Evolutionary conservation across 23 tunicate species (phyloP), one percentile per base, ranked within the genome.

Genomic region (Halocynthia aurantium): DNA sequence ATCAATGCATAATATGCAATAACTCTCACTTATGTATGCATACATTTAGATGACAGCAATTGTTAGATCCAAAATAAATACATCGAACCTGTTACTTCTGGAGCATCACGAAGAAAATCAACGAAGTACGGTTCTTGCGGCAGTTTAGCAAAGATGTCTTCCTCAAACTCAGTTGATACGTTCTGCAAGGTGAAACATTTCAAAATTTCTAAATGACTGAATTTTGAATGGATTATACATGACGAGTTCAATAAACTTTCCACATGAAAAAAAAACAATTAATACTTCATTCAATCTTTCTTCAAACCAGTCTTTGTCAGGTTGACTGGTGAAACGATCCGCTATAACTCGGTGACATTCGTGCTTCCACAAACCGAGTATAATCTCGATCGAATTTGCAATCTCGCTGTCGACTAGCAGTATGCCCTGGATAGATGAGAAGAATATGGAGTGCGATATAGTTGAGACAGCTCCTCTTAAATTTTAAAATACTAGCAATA

Each of bases 31-130:
- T n/a, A n/a, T n/a, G n/a, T n/a, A n/a, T n/a, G n/a, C n/a, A n/a
- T n/a, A n/a, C n/a, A n/a, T n/a, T n/a, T n/a, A n/a, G n/a, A n/a
- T n/a, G n/a, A n/a, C n/a, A n/a, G n/a, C n/a, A n/a, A n/a, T n/a
- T n/a, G n/a, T n/a, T n/a, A n/a, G n/a, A n/a, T n/a, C n/a, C n/a
- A n/a, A n/a, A n/a, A n/a, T n/a, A n/a, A n/a, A n/a, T n/a, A n/a
- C n/a, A 53, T n/a, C 53, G 61, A 50, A 85, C 90, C 90, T 67
- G 95, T 88, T 17, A 85, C 76, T 57, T 88, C 95, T 50, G 95
- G 95, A 12, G 95, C 95, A 15, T 88, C 95, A 13, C 95, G 77
- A 15, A 88, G 70, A 58, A 84, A 88, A 62, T 88, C 95, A 67
- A 88, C 95, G 72, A 88, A 88, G 61, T 22, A 88, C 6, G 88